These are phyloP conservation scores for Lobophora halterata DNA, from an alignment of 2,888 invertebrate genomes.

Conservation along the genomic window DNA sequence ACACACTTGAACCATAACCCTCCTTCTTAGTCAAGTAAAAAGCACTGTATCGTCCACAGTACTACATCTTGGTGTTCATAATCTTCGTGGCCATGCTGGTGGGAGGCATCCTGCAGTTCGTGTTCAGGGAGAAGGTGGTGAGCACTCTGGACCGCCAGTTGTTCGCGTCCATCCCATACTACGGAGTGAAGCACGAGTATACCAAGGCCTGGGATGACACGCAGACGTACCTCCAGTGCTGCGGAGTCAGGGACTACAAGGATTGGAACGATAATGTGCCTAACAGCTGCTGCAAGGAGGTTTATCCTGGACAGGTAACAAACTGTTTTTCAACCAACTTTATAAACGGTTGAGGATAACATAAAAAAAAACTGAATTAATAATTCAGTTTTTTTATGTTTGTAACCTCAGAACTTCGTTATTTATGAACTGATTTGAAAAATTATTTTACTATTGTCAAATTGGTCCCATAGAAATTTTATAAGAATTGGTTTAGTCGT, in stretches of 20 bases:
- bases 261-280: slow-evolving; percentile 89
- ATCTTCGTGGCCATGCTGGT: slow-evolving; percentile 95
- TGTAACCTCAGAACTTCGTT: too few species aligned
- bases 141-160: slow-evolving; percentile 89
- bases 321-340: too few species aligned
- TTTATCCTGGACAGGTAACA: slow-evolving; percentile 77
- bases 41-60: slow-evolving; percentile 75
- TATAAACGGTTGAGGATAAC: too few species aligned
- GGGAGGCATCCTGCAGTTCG: slow-evolving; percentile 94
- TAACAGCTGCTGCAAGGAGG: slow-evolving; percentile 88
- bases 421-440: too few species aligned
- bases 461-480: too few species aligned
- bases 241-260: slow-evolving; percentile 87
- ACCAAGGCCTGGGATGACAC: slow-evolving; percentile 94
- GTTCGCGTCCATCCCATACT: slow-evolving; percentile 87
- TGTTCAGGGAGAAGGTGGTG: slow-evolving; percentile 92
- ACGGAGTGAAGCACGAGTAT: slow-evolving; percentile 85
- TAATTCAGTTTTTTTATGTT: background rate
- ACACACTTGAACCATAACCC: too few species aligned
- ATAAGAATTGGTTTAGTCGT: too few species aligned
- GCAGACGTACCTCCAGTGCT: slow-evolving; percentile 91
- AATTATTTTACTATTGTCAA: too few species aligned
- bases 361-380: too few species aligned
- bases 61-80: slow-evolving; percentile 92
- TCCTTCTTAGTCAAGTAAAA: background rate